Conservation (phyloP, 2,888 invertebrate genomes). For the Aspidiotus rigidus region DNA sequence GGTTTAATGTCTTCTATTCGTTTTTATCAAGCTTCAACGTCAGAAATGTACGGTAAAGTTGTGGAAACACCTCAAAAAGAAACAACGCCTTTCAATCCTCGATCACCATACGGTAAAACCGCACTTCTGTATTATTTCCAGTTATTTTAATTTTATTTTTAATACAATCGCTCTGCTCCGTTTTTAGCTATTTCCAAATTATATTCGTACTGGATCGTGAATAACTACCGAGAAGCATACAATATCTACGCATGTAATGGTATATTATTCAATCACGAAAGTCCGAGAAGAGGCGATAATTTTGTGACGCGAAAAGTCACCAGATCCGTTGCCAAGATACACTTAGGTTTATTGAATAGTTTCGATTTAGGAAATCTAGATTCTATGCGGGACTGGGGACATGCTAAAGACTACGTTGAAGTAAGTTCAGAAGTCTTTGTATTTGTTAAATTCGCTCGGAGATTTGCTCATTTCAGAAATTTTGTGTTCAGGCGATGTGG, state of each 20-base stretch:
- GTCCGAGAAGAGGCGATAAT: conserved; percentile 89
- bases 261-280: conserved; percentile 92
- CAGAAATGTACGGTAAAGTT: conserved; percentile 89
- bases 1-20: conserved; percentile 64
- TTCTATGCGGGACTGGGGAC: conserved; percentile 96
- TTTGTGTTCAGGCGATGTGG: conserved; percentile 83
- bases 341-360: conserved; percentile 70
- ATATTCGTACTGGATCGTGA: conserved; percentile 91
- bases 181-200: conserved; percentile 59
- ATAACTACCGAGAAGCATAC: conserved; percentile 93
- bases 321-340: conserved; percentile 92
- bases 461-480: neutral
- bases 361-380: conserved; percentile 91
- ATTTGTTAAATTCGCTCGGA: neutral
- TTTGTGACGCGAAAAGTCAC: conserved; percentile 98
- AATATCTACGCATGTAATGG: conserved; percentile 93
- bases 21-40: conserved; percentile 94
- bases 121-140: no score
- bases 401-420: conserved; percentile 91
- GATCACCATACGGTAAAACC: conserved; percentile 82
- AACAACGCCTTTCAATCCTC: conserved; percentile 89
- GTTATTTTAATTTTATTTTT: conserved; percentile 7
- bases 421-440: conserved; percentile 45
- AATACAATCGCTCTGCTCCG: neutral
- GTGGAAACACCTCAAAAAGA: conserved; percentile 87